Evolutionary conservation across 2,797 vertebrate species (phyloP).

Genomic region (Clarias pachynema): DNA sequence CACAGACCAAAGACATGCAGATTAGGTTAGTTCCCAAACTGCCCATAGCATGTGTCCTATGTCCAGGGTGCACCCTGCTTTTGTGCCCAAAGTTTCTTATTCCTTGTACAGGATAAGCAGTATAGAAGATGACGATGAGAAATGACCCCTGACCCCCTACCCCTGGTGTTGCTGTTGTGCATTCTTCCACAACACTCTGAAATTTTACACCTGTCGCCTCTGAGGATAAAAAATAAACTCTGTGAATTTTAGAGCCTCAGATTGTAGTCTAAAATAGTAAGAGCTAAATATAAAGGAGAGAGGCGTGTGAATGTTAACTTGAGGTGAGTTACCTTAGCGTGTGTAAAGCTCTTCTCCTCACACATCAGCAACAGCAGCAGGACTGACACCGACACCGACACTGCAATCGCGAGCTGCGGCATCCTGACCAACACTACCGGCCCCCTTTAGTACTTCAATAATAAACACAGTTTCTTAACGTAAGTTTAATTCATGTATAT

Average conservation of each 20-base stretch:
- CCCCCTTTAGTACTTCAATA: conserved; percentile 6
- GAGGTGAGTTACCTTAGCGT: conserved; percentile 46
- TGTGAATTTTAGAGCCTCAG: not conserved
- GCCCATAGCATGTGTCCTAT: no score
- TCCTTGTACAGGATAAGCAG: no score
- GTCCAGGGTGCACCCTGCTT: no score
- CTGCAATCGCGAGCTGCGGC: not conserved
- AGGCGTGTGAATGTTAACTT: not conserved
- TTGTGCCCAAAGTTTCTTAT: no score
- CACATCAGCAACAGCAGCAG: conserved; percentile 27
- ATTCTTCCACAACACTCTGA: not conserved
- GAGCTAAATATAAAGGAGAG: not conserved
- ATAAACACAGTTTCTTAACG: not conserved
- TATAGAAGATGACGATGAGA: no score
- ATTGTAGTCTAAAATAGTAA: not conserved
- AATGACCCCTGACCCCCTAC: no score
- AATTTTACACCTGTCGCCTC: not conserved
- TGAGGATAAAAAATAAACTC: not conserved
- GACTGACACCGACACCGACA: not conserved
- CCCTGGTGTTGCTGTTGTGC: not conserved
- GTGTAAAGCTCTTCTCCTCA: conserved; percentile 7
- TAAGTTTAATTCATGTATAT: not conserved
- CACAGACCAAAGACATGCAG: no score
- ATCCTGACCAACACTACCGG: conserved; percentile 4
- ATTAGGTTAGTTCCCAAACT: no score